A percentile compares a stretch with the other conserved stretches of the same genome.
phyloP scores from a whole-genome alignment of 2,888 invertebrate genomes.

The Drosophila birchii region DNA sequence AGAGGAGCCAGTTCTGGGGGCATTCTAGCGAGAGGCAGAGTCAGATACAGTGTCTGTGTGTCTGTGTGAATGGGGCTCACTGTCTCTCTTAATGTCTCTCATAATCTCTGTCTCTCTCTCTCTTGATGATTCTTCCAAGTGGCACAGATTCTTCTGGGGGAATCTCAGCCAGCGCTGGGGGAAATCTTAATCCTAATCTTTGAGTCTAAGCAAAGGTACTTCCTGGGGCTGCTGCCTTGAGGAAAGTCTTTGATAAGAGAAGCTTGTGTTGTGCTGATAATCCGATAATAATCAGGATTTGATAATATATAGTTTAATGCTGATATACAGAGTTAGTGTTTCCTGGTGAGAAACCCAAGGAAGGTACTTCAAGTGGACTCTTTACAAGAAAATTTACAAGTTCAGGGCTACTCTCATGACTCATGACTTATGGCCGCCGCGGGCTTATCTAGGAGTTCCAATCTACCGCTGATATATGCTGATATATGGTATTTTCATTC shows the following conservation, averaged over 20 bases:
- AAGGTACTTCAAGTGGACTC: background rate
- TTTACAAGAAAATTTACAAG: conserved; percentile 10
- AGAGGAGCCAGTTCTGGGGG: conserved; percentile 25
- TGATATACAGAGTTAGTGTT: background rate
- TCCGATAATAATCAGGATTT: background rate
- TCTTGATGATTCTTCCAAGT: conserved; percentile 3
- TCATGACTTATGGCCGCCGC: conserved; percentile 15
- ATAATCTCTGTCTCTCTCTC: background rate
- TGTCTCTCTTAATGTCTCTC: conserved; percentile 1
- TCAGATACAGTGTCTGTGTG: background rate
- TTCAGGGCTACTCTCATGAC: conserved; percentile 20
- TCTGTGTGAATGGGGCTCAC: conserved; percentile 11
- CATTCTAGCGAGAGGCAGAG: conserved; percentile 31
- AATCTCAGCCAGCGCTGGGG: conserved; percentile 8
- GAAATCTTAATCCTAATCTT: conserved; percentile 7
- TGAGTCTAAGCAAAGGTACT: conserved; percentile 8
- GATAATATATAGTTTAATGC: background rate
- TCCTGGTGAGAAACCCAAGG: background rate
- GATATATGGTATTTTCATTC: conserved; percentile 18
- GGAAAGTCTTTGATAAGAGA: background rate
- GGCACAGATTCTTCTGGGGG: conserved; percentile 11
- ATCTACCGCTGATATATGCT: conserved; percentile 29
- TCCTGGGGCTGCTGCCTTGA: conserved; percentile 5
- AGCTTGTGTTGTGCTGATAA: conserved; percentile 4
- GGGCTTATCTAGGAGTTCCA: conserved; percentile 22